Percentiles rank a stretch among this genome's conserved stretches.
Evolutionary conservation across 1,140 invertebrate species (phyloP).

Genomic region (Lithobius niger): DNA sequence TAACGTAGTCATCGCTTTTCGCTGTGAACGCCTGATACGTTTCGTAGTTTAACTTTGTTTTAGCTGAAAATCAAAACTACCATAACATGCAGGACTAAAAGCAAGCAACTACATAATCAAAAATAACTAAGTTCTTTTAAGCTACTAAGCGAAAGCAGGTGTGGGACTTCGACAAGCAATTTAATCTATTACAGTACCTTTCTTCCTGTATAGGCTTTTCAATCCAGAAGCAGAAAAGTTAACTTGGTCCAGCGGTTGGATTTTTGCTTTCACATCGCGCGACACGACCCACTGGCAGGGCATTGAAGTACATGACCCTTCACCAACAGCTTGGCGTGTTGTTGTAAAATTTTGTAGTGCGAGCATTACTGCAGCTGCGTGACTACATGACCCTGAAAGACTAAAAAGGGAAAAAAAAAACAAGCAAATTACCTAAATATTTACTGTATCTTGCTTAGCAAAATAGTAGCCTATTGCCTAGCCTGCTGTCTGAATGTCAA

Average conservation of each 20-base stretch:
- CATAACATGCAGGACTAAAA: too few species aligned
- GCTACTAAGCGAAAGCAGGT: neutral
- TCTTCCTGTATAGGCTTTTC: neutral
- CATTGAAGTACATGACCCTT: neutral
- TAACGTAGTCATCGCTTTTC: too few species aligned
- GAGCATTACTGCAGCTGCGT: neutral
- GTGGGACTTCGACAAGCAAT: neutral
- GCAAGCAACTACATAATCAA: too few species aligned
- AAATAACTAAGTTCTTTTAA: too few species aligned
- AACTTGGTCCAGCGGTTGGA: neutral
- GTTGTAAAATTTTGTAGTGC: neutral
- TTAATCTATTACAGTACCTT: neutral
- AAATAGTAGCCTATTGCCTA: too few species aligned
- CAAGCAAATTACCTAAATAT: too few species aligned
- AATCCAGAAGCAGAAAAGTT: neutral
- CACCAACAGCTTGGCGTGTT: neutral
- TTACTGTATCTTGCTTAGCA: too few species aligned
- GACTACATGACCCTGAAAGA: neutral
- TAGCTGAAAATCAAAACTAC: too few species aligned
- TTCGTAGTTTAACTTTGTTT: too few species aligned
- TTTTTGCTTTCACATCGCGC: neutral
- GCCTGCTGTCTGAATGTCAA: too few species aligned
- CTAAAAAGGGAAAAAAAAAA: too few species aligned
- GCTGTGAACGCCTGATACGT: too few species aligned
- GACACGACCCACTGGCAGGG: neutral